A percentile compares a stretch with the other conserved stretches of the same genome.
Evolutionary conservation across 2,113 vertebrate genomes (phyloP).

Genomic region (Isichthys henryi): DNA sequence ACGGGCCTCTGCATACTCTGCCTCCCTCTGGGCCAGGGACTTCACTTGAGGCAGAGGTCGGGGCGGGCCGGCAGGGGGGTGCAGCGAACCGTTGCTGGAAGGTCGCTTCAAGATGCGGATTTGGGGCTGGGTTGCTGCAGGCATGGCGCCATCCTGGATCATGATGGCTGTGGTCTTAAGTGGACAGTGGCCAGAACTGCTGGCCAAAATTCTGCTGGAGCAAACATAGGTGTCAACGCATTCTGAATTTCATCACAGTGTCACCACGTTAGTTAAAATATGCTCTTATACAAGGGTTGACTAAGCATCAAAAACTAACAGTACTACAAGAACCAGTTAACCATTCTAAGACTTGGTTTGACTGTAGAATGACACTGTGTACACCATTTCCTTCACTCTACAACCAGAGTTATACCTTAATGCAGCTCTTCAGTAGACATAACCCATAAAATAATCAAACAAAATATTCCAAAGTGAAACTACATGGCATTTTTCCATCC

Average conservation of each 20-base stretch:
- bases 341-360: neutral
- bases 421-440: neutral
- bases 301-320: neutral
- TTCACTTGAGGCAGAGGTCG: constrained; percentile 81
- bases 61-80: constrained; percentile 61
- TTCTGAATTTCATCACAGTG: neutral
- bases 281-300: neutral
- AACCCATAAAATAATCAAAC: neutral
- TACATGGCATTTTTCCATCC: neutral
- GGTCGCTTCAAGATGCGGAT: constrained; percentile 95
- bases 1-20: constrained; percentile 90
- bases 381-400: neutral
- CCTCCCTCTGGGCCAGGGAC: constrained; percentile 88
- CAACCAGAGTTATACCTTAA: neutral
- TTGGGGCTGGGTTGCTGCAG: constrained; percentile 79
- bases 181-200: constrained; percentile 57
- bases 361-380: neutral
- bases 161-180: constrained; percentile 80
- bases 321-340: neutral
- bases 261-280: neutral
- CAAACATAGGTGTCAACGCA: neutral
- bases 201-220: constrained; percentile 68
- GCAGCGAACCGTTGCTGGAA: constrained; percentile 79
- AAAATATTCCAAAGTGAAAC: neutral
- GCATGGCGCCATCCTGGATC: constrained; percentile 87